Conservation (phyloP, 2,888 invertebrate genomes). For the Andricus curvator region DNA sequence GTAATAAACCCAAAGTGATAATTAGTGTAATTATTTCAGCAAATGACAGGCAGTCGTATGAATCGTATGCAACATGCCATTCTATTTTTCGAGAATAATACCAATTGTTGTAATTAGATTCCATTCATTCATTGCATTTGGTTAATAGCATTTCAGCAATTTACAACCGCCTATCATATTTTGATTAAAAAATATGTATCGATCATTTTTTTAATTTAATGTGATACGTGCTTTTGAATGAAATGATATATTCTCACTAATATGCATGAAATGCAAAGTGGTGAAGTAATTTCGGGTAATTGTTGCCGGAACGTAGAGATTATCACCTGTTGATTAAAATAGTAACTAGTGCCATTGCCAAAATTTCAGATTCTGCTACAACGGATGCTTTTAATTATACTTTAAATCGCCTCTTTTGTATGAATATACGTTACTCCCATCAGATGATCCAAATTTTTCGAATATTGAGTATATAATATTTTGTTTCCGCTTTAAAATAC, state of each 20-base stretch:
- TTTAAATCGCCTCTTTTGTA: slow-evolving; percentile 7
- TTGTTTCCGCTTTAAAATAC: background rate
- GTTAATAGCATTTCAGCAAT: background rate
- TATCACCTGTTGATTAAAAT: slow-evolving; percentile 30
- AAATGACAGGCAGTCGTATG: slow-evolving; percentile 15
- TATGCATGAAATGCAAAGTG: slow-evolving; percentile 24
- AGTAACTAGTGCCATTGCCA: slow-evolving; percentile 10
- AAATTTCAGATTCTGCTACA: slow-evolving; percentile 26
- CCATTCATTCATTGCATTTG: background rate
- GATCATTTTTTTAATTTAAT: background rate
- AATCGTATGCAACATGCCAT: background rate
- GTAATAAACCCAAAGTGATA: slow-evolving; percentile 38
- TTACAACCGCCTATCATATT: background rate
- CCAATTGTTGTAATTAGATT: background rate
- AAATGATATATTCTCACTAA: background rate
- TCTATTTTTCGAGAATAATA: background rate
- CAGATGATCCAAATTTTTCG: background rate
- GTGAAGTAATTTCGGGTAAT: slow-evolving; percentile 12
- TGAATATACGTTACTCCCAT: background rate
- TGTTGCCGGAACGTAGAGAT: background rate
- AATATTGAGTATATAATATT: background rate
- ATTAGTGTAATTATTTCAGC: slow-evolving; percentile 39
- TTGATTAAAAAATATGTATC: background rate
- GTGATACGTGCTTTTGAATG: background rate
- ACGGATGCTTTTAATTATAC: slow-evolving; percentile 18